These are phyloP conservation scores for Actinernus sp. DNA, from an alignment of 92 coral and sea anemone species.

Conservation along the genomic window DNA sequence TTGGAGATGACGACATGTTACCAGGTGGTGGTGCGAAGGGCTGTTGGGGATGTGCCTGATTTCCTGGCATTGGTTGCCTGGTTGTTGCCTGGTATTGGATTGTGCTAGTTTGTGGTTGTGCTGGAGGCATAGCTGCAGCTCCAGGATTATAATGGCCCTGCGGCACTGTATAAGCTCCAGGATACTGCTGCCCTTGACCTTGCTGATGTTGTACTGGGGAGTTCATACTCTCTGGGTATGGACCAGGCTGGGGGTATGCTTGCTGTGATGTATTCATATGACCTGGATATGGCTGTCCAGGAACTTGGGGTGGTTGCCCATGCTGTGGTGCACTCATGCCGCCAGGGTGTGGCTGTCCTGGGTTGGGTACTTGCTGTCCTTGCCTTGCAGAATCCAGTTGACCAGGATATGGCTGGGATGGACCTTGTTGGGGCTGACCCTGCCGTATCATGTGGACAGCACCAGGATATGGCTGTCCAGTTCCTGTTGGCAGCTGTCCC, in stretches of 20 bases:
- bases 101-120: slow-evolving; percentile 3
- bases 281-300: background rate
- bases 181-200: background rate
- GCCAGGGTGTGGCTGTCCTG: background rate
- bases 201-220: too few relatives aligned
- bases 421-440: too few relatives aligned
- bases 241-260: background rate
- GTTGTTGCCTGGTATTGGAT: slow-evolving; percentile 1
- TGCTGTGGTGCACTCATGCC: slow-evolving; percentile 5
- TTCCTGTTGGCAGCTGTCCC: too few relatives aligned
- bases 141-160: too few relatives aligned
- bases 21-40: slow-evolving; percentile 25
- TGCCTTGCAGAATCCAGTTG: background rate
- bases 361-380: background rate
- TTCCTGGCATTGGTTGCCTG: slow-evolving; percentile 28
- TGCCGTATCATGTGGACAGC: too few relatives aligned
- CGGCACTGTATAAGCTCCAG: background rate
- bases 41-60: slow-evolving; percentile 17
- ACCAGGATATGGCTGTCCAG: too few relatives aligned
- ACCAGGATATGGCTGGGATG: background rate
- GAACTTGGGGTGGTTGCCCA: background rate
- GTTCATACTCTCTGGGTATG: too few relatives aligned
- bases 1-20: slow-evolving; percentile 46
- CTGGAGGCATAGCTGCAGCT: slow-evolving; percentile 3
- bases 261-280: background rate